These are phyloP conservation scores for Heliconius charithonia DNA, from an alignment of 2,888 invertebrate species.

Conservation along the genomic window DNA sequence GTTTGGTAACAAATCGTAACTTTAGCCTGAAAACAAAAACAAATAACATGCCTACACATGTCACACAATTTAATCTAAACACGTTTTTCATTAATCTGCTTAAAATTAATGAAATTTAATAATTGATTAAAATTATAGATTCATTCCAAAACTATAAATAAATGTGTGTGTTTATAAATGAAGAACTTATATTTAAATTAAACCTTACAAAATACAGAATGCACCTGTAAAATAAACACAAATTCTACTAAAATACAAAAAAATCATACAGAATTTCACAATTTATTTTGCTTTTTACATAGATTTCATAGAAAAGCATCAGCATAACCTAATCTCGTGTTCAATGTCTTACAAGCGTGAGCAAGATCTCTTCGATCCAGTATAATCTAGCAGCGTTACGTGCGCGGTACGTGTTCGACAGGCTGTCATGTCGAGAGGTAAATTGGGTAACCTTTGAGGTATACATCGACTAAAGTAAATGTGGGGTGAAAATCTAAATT, in stretches of 20 bases:
- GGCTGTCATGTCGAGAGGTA: conserved; percentile 1
- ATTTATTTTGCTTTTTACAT: background rate
- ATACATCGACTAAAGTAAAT: background rate
- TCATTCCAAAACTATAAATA: background rate
- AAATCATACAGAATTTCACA: background rate
- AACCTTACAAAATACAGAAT: background rate
- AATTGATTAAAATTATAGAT: background rate
- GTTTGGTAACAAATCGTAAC: no score
- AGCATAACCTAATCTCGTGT: conserved; percentile 5
- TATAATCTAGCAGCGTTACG: conserved; percentile 3
- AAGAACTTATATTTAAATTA: no score
- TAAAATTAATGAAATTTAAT: background rate
- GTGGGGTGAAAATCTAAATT: background rate
- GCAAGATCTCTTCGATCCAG: conserved; percentile 1
- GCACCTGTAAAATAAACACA: background rate
- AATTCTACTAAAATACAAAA: background rate
- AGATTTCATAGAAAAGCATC: conserved; percentile 1
- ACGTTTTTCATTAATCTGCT: background rate
- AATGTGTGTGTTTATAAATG: background rate
- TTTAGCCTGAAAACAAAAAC: no score
- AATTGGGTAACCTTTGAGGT: background rate
- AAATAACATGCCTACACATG: no score
- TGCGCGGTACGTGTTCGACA: conserved; percentile 5
- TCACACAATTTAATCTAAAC: no score
- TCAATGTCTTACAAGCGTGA: conserved; percentile 18